These are phyloP conservation scores for Ormyrus thymus DNA, from an alignment of 2,888 invertebrate genomes.

Conservation along the genomic window DNA sequence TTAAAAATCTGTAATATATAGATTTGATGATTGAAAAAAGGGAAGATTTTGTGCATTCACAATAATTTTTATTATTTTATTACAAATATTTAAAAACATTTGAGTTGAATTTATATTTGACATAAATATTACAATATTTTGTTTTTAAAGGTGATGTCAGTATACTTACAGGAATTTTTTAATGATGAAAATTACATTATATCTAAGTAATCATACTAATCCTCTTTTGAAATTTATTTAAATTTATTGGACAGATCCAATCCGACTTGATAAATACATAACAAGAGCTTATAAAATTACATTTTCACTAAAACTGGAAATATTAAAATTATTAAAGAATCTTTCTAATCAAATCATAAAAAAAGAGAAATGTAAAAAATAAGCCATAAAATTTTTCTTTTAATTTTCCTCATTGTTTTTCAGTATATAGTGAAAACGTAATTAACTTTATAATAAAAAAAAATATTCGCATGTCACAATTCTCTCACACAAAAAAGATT, in stretches of 20 bases:
- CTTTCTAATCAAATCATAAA: constrained; percentile 9
- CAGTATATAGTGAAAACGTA: constrained; percentile 38
- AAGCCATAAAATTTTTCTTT: constrained; percentile 34
- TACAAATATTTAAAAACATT: constrained; percentile 72
- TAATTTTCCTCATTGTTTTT: neutral
- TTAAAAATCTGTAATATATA: no score
- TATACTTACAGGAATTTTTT: constrained; percentile 62
- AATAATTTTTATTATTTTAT: constrained; percentile 64
- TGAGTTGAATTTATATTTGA: constrained; percentile 60
- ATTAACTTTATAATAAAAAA: constrained; percentile 21
- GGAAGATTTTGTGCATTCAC: constrained; percentile 28
- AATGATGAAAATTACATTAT: constrained; percentile 58
- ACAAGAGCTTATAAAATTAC: constrained; percentile 19
- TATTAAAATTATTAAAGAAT: constrained; percentile 8
- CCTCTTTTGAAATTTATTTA: constrained; percentile 27
- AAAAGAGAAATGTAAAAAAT: constrained; percentile 30
- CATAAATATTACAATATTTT: constrained; percentile 64
- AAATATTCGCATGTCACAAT: constrained; percentile 7
- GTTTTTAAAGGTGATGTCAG: constrained; percentile 60
- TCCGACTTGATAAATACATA: constrained; percentile 41
- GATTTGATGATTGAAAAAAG: no score
- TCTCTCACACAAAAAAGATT: constrained; percentile 14
- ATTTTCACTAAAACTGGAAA: constrained; percentile 45
- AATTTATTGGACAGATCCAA: constrained; percentile 40
- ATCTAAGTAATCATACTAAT: constrained; percentile 27